These are phyloP conservation scores for Eulithis testata DNA, from an alignment of 2,888 invertebrate species.

Conservation along the genomic window DNA sequence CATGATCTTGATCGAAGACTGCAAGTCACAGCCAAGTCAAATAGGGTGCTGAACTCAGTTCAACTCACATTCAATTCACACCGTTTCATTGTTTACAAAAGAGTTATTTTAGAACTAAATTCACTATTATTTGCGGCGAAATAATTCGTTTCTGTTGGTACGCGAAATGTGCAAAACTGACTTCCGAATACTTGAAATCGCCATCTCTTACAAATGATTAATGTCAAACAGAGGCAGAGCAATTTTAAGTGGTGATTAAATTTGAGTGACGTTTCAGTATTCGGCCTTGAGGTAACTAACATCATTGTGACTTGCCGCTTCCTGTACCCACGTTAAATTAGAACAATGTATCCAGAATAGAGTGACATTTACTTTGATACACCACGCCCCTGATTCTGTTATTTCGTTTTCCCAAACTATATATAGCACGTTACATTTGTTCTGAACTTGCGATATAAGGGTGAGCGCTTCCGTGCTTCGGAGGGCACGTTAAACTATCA, in stretches of 20 bases:
- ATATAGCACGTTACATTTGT: too few species aligned
- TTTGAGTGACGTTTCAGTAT: too few species aligned
- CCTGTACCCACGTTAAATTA: background rate
- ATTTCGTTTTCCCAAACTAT: too few species aligned
- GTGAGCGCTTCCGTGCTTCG: too few species aligned
- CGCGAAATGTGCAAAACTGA: conserved; percentile 14
- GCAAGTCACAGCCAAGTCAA: conserved; percentile 1
- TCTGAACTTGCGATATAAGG: too few species aligned
- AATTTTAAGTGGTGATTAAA: too few species aligned
- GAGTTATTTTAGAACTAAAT: conserved; percentile 9
- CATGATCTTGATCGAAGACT: background rate
- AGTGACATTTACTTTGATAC: background rate
- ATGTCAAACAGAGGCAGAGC: too few species aligned
- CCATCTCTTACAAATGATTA: too few species aligned
- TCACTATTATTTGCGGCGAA: conserved; percentile 10
- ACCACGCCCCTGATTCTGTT: too few species aligned
- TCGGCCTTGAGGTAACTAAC: background rate
- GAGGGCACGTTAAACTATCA: too few species aligned
- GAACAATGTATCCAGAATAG: conserved; percentile 10
- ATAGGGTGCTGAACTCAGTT: background rate
- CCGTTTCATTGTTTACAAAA: conserved; percentile 11
- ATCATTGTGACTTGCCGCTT: conserved; percentile 1
- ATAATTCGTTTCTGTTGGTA: conserved; percentile 5
- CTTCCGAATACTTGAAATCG: too few species aligned
- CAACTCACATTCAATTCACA: background rate